Conservation (phyloP, 2,113 vertebrate species). For the Sinocyclocheilus anshuiensis region DNA sequence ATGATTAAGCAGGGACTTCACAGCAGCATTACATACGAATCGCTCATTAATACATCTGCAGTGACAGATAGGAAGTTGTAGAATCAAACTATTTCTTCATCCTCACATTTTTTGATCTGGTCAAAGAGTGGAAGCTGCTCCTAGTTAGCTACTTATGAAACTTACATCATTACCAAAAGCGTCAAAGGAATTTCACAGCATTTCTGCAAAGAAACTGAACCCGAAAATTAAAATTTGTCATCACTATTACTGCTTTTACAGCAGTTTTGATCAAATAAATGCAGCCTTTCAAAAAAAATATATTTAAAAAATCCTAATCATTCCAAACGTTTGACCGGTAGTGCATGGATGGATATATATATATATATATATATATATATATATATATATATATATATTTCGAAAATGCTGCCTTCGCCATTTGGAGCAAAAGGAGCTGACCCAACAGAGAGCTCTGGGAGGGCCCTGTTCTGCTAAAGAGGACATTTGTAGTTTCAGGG, state of each 20-base stretch:
- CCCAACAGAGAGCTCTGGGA: constrained; percentile 41
- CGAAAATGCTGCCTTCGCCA: too few species aligned
- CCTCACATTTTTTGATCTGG: neutral
- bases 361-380: too few species aligned
- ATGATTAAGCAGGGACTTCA: constrained; percentile 32
- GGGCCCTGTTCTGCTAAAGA: constrained; percentile 37
- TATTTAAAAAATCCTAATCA: too few species aligned
- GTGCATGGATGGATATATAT: too few species aligned
- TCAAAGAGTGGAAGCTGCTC: neutral
- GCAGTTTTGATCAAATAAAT: too few species aligned
- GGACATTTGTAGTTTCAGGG: constrained; percentile 39
- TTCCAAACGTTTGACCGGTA: too few species aligned
- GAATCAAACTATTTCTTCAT: neutral
- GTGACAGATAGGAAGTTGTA: neutral
- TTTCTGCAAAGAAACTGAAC: neutral
- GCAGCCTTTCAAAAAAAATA: too few species aligned
- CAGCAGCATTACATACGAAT: neutral
- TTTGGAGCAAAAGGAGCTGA: constrained; percentile 38
- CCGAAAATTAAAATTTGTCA: neutral
- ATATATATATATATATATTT: too few species aligned
- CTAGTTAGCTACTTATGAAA: neutral
- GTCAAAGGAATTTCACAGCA: neutral
- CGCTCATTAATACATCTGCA: constrained; percentile 17
- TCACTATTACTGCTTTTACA: too few species aligned
- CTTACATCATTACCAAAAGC: constrained; percentile 12